phyloP scores from a whole-genome alignment of 2,888 invertebrate genomes.

The Leucophora obtusa region DNA sequence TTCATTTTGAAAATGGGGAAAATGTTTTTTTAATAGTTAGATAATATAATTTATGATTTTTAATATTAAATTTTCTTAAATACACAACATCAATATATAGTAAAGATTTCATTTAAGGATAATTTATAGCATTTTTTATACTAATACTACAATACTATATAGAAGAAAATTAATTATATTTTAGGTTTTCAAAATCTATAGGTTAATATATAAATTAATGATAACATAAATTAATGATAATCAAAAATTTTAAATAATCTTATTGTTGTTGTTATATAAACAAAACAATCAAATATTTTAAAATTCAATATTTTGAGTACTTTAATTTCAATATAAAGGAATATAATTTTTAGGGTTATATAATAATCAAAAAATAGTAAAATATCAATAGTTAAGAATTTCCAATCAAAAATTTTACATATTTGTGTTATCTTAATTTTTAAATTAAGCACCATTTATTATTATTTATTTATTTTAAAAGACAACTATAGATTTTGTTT shows the following conservation, averaged over 20 bases:
- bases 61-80: slow-evolving; percentile 34
- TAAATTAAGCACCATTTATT: slow-evolving; percentile 47
- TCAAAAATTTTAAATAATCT: too few species aligned
- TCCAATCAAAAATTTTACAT: background rate
- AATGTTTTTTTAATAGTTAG: slow-evolving; percentile 5
- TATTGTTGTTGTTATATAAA: too few species aligned
- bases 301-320: too few species aligned
- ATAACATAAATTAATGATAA: too few species aligned
- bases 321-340: too few species aligned
- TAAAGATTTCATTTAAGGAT: slow-evolving; percentile 27
- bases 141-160: background rate
- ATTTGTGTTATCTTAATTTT: background rate
- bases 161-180: background rate
- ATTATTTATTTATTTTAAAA: slow-evolving; percentile 20
- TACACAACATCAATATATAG: slow-evolving; percentile 54
- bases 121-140: background rate
- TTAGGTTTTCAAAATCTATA: too few species aligned
- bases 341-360: too few species aligned
- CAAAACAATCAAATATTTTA: too few species aligned
- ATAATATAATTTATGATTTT: slow-evolving; percentile 17
- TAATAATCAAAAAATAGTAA: too few species aligned
- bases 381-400: background rate
- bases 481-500: slow-evolving; percentile 68
- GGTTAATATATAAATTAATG: too few species aligned
- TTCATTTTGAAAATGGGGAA: slow-evolving; percentile 10